These are phyloP conservation scores for Drosophila virilis DNA, from an alignment of 1,140 invertebrate species.

Conservation along the genomic window DNA sequence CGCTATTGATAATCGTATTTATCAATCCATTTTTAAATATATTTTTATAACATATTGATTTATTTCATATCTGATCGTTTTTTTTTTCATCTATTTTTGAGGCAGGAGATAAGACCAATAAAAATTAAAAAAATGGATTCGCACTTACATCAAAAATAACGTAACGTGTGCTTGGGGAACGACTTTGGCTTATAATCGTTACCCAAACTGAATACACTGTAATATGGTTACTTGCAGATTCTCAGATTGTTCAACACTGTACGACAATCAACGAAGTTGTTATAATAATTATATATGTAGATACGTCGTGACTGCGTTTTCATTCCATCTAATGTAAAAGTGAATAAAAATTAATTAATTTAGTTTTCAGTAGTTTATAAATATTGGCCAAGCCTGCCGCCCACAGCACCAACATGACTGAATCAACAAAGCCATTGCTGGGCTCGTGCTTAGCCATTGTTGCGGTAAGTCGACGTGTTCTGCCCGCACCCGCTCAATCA, in stretches of 20 bases:
- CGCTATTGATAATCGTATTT: too few relatives aligned
- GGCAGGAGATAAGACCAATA: too few relatives aligned
- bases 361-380: slow-evolving; percentile 42
- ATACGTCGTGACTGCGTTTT: slow-evolving; percentile 54
- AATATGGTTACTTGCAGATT: background rate
- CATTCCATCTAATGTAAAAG: slow-evolving; percentile 66
- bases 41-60: too few relatives aligned
- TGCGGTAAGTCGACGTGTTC: slow-evolving; percentile 78
- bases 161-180: background rate
- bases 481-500: slow-evolving; percentile 24
- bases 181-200: slow-evolving; percentile 1
- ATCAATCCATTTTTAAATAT: too few relatives aligned
- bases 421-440: slow-evolving; percentile 59
- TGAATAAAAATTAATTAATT: slow-evolving; percentile 47
- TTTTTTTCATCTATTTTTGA: too few relatives aligned
- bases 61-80: too few relatives aligned
- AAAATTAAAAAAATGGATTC: too few relatives aligned
- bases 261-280: slow-evolving; percentile 21
- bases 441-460: slow-evolving; percentile 64
- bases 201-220: slow-evolving; percentile 1
- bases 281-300: slow-evolving; percentile 33
- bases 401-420: slow-evolving; percentile 51
- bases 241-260: slow-evolving; percentile 6
- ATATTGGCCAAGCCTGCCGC: slow-evolving; percentile 41
- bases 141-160: background rate